A percentile compares a stretch with the other conserved stretches of the same genome.
Evolutionary conservation across 2,113 vertebrate genomes (phyloP).

Genomic region (Rhea pennata): DNA sequence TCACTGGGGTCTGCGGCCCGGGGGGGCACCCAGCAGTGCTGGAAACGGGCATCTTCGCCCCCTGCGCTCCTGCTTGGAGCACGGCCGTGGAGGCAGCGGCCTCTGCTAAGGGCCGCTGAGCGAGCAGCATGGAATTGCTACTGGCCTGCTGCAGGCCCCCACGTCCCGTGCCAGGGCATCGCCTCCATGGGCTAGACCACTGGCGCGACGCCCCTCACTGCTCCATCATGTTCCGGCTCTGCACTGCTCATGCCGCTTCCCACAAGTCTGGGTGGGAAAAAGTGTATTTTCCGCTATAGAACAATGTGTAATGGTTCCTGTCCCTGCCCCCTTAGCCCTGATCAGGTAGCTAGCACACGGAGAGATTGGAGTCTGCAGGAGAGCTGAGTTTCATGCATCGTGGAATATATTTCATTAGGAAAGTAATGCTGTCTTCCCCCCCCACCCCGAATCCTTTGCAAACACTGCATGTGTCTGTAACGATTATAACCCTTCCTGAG

Average conservation of each 20-base stretch:
- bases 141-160: background rate
- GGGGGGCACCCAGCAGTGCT: constrained; percentile 33
- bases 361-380: background rate
- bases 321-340: background rate
- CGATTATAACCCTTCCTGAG: constrained; percentile 42
- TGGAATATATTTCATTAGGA: background rate
- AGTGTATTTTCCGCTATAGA: background rate
- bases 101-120: constrained; percentile 55
- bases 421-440: background rate
- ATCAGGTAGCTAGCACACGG: background rate
- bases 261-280: background rate
- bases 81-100: constrained; percentile 17
- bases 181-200: rapidly evolving
- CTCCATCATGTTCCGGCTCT: background rate
- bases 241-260: background rate
- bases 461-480: background rate
- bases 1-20: background rate
- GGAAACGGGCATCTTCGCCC: constrained; percentile 15
- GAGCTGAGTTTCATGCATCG: background rate
- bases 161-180: background rate
- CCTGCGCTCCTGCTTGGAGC: background rate
- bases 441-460: constrained; percentile 20
- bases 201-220: background rate
- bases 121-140: background rate
- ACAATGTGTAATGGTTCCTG: background rate